Evolutionary conservation across 37 sponge, comb jelly and placozoan species (phyloP), one percentile per base, ranked within the genome.

Genomic region (Cliona cf. orientalis): DNA sequence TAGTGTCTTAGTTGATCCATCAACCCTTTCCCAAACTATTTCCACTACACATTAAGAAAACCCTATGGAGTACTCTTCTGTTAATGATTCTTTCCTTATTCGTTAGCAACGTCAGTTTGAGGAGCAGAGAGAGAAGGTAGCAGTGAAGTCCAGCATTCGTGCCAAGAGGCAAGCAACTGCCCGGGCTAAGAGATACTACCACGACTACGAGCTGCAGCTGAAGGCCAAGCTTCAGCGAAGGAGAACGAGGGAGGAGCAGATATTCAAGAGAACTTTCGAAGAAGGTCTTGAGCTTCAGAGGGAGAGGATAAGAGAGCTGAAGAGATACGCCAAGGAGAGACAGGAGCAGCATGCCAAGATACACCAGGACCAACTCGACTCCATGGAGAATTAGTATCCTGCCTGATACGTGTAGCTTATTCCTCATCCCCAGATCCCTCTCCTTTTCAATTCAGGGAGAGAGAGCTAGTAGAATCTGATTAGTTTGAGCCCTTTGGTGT

Each of bases 331-430:
- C 23, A 92, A 68, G 46, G 93, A 92, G 74, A 63, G 83, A 46
- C 72, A 75, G 55, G 22, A 62, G 4, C 64, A 46, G n/a, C 59
- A 72, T 29, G 56, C 66, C n/a, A 45, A 82, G 60, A 29, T 32
- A 2, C 80, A 73, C 5, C 31, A 43, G 17, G 72, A 84, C 9
- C 62, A 83, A 23, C 66, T 92, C 28, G 89, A 92, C 57, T 78
- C 89, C 21, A 67, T 92, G 80, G 93, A 92, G 72, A 91, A 91
- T 37, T 87, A 76, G 89, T 88, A 88, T 73, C 56, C 58, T 75
- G 5, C 37, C 63, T 25, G 53, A 61, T 49, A 49, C 55, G 55
- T 49, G 55, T 49, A 49, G 14, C 55, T 19, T 49, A 11, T 49
- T 11, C 11, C 55, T n/a, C n/a, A n/a, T n/a, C n/a, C n/a, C n/a